Base-by-base conservation (phyloP, 2,797 vertebrate species). In the Enteromius unitaeniatus region DNA sequence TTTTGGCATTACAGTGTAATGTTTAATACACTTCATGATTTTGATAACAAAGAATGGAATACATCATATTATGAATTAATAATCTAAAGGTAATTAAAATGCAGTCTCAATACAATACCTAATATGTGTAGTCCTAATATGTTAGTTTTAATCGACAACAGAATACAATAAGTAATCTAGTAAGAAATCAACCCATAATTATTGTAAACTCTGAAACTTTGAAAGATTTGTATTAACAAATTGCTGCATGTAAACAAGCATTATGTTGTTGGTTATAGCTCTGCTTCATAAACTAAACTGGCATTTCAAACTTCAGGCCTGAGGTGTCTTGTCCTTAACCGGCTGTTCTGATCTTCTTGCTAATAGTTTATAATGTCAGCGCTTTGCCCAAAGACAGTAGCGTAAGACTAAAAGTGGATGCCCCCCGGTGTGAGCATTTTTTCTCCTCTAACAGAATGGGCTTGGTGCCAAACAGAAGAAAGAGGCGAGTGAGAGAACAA, bases 291-390 rank as follows among this genome's bases (percentile, higher is more conserved):
- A 60, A 13, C 11, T 67, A 28, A 26, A 47, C 17, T 75, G 45
- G 58, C 31, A 74, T 74, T 69, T 69, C 4, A 21, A 65, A 37
- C 62, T 72, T 67, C 47, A 4, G 14, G 79, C 82, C 67, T 31
- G 6, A 68, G 45, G 84, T 55, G 19, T 79, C 76, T 55, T 78
- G 65, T 73, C 81, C 62, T 37, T 67, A 79, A 78, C 82, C 76
- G 67, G 75, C 60, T 84, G 72, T 86, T 88, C 86, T 90, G 67
- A 84, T 87, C 53, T 79, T 78, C 62, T 45, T 28, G 28, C 62
- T 85, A 78, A 80, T 90, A 89, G 82, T 37, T 47, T 89, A 91
- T 84, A 91, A 89, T 89, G 86, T 90, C 89, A 89, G 28, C 26
- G 77, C 53, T 53, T 85, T 75, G 83, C 83, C 80, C 62, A 73